Evolutionary conservation across 2,113 vertebrate genomes (phyloP), one percentile per base, ranked within the genome.

Genomic region (Orthonyx spaldingii): DNA sequence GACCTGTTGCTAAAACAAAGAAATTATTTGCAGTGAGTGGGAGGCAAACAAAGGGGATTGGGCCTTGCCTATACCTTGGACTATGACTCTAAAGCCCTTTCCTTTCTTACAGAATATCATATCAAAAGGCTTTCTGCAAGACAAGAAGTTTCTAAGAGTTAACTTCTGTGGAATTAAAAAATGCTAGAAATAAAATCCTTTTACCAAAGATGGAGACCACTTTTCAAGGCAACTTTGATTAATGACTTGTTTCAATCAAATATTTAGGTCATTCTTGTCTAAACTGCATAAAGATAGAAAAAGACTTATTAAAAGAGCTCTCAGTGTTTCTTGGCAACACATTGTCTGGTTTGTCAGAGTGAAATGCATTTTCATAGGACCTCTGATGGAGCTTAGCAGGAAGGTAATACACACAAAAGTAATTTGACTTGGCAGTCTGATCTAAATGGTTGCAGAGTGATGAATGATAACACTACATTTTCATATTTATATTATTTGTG

Each of bases 281-380:
- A 83, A 78, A 87, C 61, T 64, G 10, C 64, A 83, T 71, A 70
- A 96, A 96, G 63, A 72, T 72, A 95, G 93, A 86, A 95, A 94
- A 91, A 89, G n/a, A 83, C 57, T 70, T 88, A 77, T 79, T 87
- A 20, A 63, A 87, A 96, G 92, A 95, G 33, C 60, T 69, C 37
- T 64, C 19, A 74, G 71, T 92, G 72, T 94, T 94, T 92, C 97
- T 96, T 95, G 93, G 94, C 92, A 97, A 97, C 27, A 17, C 71
- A 82, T 46, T 87, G 64, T 92, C 93, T 97, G 47, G 69, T 50
- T 87, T 94, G 59, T 53, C 59, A 83, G 20, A 82, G 53, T 19
- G 21, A 91, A 87, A 90, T 44, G 32, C 56, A 77, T 92, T 96
- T 95, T 95, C 56, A 70, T 80, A 87, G 90, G 84, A 87, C 39